These are phyloP conservation scores for Trachymyrmex septentrionalis DNA, from an alignment of 1,140 invertebrate species.

Conservation along the genomic window DNA sequence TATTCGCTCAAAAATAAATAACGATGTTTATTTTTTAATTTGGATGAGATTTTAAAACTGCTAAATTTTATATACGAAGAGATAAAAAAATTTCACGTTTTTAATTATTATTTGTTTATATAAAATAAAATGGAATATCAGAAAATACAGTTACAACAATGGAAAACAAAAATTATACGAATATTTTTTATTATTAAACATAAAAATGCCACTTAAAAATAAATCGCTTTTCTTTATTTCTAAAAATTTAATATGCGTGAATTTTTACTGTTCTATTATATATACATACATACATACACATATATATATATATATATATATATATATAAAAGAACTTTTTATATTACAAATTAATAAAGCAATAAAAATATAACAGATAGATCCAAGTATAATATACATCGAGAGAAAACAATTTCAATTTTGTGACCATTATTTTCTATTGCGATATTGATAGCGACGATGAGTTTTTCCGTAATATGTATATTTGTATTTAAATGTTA, in stretches of 20 bases:
- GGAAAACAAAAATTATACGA: background rate
- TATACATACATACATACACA: too few species aligned
- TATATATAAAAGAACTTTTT: background rate
- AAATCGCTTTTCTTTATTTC: background rate
- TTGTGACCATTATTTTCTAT: background rate
- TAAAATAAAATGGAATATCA: background rate
- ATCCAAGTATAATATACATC: background rate
- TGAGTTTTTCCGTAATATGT: background rate
- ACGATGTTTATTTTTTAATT: background rate
- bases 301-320: too few species aligned
- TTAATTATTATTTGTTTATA: background rate
- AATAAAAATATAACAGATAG: conserved; percentile 16
- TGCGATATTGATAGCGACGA: background rate
- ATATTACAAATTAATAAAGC: background rate
- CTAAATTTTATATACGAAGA: background rate
- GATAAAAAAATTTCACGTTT: background rate
- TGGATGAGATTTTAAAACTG: background rate
- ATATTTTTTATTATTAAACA: background rate
- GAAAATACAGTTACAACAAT: background rate
- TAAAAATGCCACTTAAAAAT: background rate
- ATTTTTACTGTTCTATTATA: background rate
- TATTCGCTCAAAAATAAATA: background rate
- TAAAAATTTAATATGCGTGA: background rate
- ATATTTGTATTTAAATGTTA: background rate
- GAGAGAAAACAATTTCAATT: background rate